Conservation (phyloP, 2,888 invertebrate genomes). For the Vesta saturnalis region DNA sequence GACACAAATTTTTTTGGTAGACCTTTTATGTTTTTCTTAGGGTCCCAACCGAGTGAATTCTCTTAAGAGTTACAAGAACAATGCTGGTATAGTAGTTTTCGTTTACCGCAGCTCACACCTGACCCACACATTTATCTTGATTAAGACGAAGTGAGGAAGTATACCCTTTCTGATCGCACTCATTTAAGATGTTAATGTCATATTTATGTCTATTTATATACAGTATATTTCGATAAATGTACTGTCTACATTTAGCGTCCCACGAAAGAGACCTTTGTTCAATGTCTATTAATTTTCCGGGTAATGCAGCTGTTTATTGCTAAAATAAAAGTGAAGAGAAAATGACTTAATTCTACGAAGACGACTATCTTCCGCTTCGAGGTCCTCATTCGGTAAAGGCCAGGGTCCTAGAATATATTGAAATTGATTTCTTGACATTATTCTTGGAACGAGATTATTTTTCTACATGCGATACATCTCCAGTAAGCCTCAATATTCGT, state of each 20-base stretch:
- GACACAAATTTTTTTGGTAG: too few species aligned
- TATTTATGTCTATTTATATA: constrained; percentile 10
- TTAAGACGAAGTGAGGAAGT: constrained; percentile 30
- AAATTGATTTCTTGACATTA: not conserved
- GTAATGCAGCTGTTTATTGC: constrained; percentile 33
- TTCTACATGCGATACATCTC: not conserved
- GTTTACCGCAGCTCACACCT: constrained; percentile 35
- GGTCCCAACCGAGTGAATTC: constrained; percentile 50
- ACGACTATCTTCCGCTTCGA: constrained; percentile 10
- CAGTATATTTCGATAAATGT: too few species aligned
- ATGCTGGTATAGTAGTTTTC: constrained; percentile 48
- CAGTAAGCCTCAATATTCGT: not conserved
- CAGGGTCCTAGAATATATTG: not conserved
- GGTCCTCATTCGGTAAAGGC: not conserved
- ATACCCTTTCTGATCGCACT: constrained; percentile 31
- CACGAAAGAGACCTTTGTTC: constrained; percentile 38
- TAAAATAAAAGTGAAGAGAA: constrained; percentile 24
- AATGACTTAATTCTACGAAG: constrained; percentile 35
- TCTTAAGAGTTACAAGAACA: constrained; percentile 42
- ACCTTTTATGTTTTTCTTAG: constrained; percentile 39
- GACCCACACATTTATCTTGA: constrained; percentile 19
- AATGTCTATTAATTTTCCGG: constrained; percentile 42
- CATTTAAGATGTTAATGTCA: constrained; percentile 6
- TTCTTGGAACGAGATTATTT: not conserved
- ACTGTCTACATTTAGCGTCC: constrained; percentile 13